phyloP scores from a whole-genome alignment of 2,888 invertebrate genomes.

The Cataglyphis altisquamis region DNA sequence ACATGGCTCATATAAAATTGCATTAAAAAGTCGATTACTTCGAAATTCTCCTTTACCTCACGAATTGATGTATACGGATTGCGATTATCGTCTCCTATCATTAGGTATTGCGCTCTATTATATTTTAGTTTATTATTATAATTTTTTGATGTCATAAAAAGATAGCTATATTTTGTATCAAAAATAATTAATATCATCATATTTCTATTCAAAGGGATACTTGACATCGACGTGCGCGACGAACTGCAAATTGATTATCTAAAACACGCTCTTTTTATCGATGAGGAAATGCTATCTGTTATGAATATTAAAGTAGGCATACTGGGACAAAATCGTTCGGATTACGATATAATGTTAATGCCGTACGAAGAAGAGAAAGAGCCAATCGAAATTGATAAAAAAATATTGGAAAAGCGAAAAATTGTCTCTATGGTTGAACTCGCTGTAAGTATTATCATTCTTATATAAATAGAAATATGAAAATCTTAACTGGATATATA shows the following conservation, averaged over 20 bases:
- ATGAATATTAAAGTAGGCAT: conserved; percentile 88
- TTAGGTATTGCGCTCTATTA: conserved; percentile 80
- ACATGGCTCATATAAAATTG: conserved; percentile 87
- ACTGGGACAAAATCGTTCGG: conserved; percentile 87
- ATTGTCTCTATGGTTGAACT: conserved; percentile 16
- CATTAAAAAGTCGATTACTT: conserved; percentile 88
- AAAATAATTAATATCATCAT: conserved; percentile 20
- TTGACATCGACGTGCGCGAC: conserved; percentile 82
- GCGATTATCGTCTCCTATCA: conserved; percentile 88
- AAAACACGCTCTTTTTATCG: conserved; percentile 87
- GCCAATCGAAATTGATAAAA: conserved; percentile 1
- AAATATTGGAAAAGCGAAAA: background rate
- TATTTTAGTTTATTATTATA: background rate
- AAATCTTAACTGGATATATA: background rate
- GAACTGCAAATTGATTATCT: conserved; percentile 87
- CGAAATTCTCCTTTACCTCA: conserved; percentile 88
- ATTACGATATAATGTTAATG: conserved; percentile 89
- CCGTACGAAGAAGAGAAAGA: conserved; percentile 85
- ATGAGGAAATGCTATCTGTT: conserved; percentile 87
- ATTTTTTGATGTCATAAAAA: background rate
- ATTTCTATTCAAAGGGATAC: conserved; percentile 82
- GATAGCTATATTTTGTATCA: background rate
- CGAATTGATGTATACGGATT: conserved; percentile 88
- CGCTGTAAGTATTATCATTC: background rate
- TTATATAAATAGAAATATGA: background rate